Conservation (phyloP, 2,888 invertebrate species). For the Lasioglossum figueresi region DNA sequence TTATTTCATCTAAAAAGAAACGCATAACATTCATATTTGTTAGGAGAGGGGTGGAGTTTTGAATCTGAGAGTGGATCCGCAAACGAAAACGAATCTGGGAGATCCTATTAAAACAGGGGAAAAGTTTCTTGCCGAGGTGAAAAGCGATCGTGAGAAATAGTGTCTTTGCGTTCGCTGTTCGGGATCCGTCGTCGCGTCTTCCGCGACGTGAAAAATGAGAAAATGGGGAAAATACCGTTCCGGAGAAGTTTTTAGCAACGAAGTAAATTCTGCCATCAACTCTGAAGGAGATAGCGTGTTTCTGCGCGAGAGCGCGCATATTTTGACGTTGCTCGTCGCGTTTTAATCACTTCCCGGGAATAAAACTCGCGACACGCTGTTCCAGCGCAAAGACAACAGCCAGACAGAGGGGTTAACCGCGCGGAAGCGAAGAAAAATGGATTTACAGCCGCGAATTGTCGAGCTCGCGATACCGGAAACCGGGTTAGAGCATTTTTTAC, state of each 20-base stretch:
- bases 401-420: neutral
- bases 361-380: neutral
- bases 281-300: neutral
- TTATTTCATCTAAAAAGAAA: too few species aligned
- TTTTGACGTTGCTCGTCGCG: neutral
- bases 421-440: conserved; percentile 27
- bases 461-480: conserved; percentile 22
- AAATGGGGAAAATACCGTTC: neutral
- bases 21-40: too few species aligned
- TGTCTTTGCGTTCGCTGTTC: neutral
- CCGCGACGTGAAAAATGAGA: neutral
- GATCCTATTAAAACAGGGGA: neutral
- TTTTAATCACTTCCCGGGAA: conserved; percentile 3
- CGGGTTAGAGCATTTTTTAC: conserved; percentile 46
- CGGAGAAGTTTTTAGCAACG: neutral
- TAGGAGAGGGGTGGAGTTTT: too few species aligned
- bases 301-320: too few species aligned
- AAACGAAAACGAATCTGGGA: neutral
- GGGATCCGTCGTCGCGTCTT: neutral
- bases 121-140: neutral
- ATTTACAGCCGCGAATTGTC: conserved; percentile 32
- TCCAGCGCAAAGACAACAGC: neutral
- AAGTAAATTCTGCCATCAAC: neutral
- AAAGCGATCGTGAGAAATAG: neutral
- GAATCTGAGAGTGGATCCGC: neutral